Conservation (phyloP, 2,113 vertebrate species). For the Pollachius pollachius region DNA sequence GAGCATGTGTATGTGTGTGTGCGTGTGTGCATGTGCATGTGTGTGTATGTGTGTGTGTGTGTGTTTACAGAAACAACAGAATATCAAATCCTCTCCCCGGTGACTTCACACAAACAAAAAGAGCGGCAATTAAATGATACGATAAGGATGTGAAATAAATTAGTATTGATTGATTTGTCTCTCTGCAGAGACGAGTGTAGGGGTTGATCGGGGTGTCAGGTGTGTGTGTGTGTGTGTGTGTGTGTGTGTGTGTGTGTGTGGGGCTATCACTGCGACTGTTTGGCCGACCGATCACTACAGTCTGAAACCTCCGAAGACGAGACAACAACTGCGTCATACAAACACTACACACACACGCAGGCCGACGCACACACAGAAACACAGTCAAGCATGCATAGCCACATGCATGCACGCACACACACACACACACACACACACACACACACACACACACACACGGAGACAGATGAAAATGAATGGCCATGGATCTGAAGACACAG, state of each 20-base stretch:
- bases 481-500: no score
- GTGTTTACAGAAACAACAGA: no score
- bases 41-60: no score
- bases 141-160: slow-evolving; percentile 69
- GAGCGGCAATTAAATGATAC: slow-evolving; percentile 62
- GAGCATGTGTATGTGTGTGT: no score
- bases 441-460: no score
- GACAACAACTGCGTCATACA: slow-evolving; percentile 25
- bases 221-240: slow-evolving; percentile 9
- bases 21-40: no score
- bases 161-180: slow-evolving; percentile 69
- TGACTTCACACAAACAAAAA: slow-evolving; percentile 53
- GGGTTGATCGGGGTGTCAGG: not conserved
- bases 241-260: slow-evolving; percentile 1
- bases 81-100: slow-evolving; percentile 6
- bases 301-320: slow-evolving; percentile 59
- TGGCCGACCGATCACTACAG: slow-evolving; percentile 66
- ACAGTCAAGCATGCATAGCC: not conserved
- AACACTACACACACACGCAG: not conserved
- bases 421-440: not conserved
- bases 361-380: not conserved
- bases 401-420: not conserved
- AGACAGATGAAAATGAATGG: no score
- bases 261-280: slow-evolving; percentile 53
- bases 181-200: slow-evolving; percentile 21